Evolutionary conservation across 2,797 vertebrate species (phyloP).

Genomic region (Anisognathus igniventris): DNA sequence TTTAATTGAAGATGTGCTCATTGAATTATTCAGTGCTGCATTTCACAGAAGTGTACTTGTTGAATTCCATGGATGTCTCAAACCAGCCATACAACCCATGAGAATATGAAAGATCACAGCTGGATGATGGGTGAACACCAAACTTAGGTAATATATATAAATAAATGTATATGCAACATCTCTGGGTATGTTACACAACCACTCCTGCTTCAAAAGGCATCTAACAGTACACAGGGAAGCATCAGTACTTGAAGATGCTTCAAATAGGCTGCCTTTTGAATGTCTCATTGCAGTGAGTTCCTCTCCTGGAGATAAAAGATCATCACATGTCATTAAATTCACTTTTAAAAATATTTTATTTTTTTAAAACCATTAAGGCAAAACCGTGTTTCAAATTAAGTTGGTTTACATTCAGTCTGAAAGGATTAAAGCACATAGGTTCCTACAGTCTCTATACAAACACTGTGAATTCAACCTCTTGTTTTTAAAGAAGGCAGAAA

Average conservation of each 20-base stretch:
- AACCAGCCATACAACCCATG: neutral
- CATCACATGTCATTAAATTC: neutral
- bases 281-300: neutral
- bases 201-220: neutral
- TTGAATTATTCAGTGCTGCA: neutral
- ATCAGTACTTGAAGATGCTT: neutral
- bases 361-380: constrained; percentile 74
- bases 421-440: constrained; percentile 51
- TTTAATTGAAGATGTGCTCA: neutral
- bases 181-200: neutral
- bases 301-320: neutral
- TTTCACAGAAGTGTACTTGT: neutral
- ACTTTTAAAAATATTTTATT: constrained; percentile 77
- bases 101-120: neutral
- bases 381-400: constrained; percentile 67
- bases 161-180: neutral
- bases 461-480: constrained; percentile 38
- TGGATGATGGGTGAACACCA: neutral
- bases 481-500: neutral
- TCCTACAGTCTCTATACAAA: constrained; percentile 55
- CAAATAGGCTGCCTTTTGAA: neutral
- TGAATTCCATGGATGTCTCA: neutral
- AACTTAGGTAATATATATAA: neutral
- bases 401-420: constrained; percentile 73
- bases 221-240: neutral